A percentile compares a stretch with the other conserved stretches of the same genome.
These are phyloP conservation scores for Cyrtonyx montezumae DNA, from an alignment of 2,113 vertebrate species.

Conservation along the genomic window DNA sequence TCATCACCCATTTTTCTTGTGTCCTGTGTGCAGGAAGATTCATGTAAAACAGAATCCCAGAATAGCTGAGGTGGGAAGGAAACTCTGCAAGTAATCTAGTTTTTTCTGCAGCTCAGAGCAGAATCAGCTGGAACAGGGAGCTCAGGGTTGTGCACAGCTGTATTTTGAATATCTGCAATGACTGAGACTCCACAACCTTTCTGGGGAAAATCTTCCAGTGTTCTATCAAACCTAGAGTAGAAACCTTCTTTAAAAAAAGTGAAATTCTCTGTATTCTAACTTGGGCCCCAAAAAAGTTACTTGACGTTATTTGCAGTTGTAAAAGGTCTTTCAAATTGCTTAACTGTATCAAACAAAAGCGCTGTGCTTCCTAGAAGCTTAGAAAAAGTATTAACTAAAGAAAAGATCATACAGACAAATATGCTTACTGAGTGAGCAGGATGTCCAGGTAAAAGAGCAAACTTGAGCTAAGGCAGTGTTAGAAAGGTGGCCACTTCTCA, in stretches of 20 bases:
- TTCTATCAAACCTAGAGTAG: background rate
- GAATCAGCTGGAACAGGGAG: background rate
- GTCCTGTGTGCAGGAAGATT: background rate
- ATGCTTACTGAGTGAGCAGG: background rate
- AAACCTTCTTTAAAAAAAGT: background rate
- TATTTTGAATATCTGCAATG: background rate
- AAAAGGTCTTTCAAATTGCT: background rate
- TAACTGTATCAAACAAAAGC: background rate
- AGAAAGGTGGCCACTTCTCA: background rate
- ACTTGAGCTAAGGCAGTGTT: background rate
- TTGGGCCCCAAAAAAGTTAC: background rate
- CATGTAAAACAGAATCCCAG: background rate
- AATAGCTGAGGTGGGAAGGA: background rate
- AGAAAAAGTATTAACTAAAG: background rate
- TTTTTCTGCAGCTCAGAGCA: accelerated
- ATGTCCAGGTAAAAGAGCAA: background rate
- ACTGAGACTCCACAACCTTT: background rate
- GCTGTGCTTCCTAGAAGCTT: background rate
- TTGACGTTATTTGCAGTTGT: background rate
- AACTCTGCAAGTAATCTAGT: background rate
- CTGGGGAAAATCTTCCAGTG: background rate
- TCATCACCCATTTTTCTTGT: too few species aligned
- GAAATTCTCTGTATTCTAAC: background rate
- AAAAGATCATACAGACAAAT: background rate
- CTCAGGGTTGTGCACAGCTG: accelerated